phyloP scores from a whole-genome alignment of 2,797 vertebrate genomes.

The Prionace glauca region DNA sequence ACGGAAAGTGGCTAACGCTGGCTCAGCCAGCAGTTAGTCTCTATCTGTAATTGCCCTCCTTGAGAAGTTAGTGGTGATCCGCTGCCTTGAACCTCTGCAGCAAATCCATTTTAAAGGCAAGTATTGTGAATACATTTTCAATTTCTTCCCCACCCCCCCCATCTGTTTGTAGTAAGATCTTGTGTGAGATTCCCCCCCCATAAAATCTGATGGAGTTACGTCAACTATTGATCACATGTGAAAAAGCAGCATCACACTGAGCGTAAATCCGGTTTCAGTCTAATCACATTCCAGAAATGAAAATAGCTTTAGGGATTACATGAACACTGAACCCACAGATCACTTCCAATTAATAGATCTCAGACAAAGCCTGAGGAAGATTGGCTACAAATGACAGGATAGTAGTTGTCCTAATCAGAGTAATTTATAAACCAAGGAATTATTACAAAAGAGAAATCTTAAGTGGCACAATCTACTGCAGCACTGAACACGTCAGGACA shows the following conservation, averaged over 20 bases:
- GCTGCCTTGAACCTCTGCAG: too few relatives aligned
- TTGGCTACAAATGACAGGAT: background rate
- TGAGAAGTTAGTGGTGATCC: too few relatives aligned
- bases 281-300: background rate
- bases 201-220: background rate
- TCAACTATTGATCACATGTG: background rate
- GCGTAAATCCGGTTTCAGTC: background rate
- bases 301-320: background rate
- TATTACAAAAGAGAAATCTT: background rate
- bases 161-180: background rate
- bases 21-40: too few relatives aligned
- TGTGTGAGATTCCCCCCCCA: background rate
- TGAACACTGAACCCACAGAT: background rate
- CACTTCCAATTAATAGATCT: background rate
- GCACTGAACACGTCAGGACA: background rate
- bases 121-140: background rate
- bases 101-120: too few relatives aligned
- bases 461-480: background rate
- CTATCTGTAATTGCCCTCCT: too few relatives aligned
- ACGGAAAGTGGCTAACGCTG: too few relatives aligned
- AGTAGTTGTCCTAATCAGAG: background rate
- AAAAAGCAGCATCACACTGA: conserved; percentile 14
- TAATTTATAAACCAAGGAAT: background rate
- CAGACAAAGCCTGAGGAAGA: too few relatives aligned
- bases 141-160: background rate